Conservation (phyloP, 2,888 invertebrate genomes). For the Aporophyla lueneburgensis region DNA sequence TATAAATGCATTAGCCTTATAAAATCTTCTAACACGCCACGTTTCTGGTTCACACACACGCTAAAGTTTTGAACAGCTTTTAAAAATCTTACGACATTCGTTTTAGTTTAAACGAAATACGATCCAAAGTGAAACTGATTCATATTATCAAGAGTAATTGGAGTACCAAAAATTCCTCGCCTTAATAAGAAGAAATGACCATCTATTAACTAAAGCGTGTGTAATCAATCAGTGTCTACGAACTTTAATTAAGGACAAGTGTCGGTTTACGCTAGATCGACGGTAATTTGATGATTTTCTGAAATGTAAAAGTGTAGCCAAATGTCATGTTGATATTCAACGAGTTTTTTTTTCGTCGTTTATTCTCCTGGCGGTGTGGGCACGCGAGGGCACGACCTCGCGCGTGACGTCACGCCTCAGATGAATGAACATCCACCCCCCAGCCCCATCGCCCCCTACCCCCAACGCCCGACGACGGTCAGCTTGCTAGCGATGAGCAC, state of each 20-base stretch:
- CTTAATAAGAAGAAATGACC: slow-evolving; percentile 42
- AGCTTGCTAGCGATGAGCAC: slow-evolving; percentile 77
- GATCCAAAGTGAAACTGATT: slow-evolving; percentile 22
- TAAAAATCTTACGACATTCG: slow-evolving; percentile 10
- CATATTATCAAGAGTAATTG: slow-evolving; percentile 47
- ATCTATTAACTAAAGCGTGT: slow-evolving; percentile 45
- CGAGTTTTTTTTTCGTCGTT: slow-evolving; percentile 74
- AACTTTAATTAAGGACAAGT: slow-evolving; percentile 54
- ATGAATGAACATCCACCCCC: slow-evolving; percentile 87
- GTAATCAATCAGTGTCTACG: slow-evolving; percentile 56
- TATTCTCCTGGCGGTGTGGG: slow-evolving; percentile 73
- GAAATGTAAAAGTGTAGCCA: slow-evolving; percentile 61
- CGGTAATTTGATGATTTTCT: slow-evolving; percentile 56
- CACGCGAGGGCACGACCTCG: slow-evolving; percentile 86
- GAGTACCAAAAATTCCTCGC: slow-evolving; percentile 31
- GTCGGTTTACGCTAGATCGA: slow-evolving; percentile 41
- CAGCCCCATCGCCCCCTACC: slow-evolving; percentile 64
- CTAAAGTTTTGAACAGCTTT: slow-evolving; percentile 23
- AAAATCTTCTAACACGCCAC: slow-evolving; percentile 22
- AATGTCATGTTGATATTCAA: slow-evolving; percentile 73
- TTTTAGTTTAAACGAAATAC: slow-evolving; percentile 9
- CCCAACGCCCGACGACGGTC: slow-evolving; percentile 76
- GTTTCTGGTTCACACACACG: slow-evolving; percentile 23
- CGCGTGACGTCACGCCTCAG: slow-evolving; percentile 85
- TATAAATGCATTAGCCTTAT: slow-evolving; percentile 81